phyloP scores from a whole-genome alignment of 1,140 invertebrate species.

The Cheumatopsyche charites region DNA sequence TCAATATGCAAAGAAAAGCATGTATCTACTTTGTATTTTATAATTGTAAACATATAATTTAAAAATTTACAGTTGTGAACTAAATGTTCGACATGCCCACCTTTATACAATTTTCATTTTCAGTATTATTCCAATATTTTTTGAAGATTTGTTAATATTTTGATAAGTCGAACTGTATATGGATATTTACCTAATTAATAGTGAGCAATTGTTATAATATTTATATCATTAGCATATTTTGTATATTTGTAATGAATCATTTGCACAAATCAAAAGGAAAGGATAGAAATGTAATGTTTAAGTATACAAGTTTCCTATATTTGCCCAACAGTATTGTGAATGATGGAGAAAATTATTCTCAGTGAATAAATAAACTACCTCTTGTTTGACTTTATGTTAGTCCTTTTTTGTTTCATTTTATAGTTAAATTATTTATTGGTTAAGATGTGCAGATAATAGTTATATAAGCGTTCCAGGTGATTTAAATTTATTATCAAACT shows the following conservation, averaged over 20 bases:
- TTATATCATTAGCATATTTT: neutral
- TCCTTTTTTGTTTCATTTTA: slow-evolving; percentile 21
- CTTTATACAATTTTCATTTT: too few relatives aligned
- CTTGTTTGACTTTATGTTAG: slow-evolving; percentile 39
- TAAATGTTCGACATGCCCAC: too few relatives aligned
- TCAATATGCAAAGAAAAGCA: too few relatives aligned
- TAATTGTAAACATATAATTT: neutral
- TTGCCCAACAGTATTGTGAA: slow-evolving; percentile 45
- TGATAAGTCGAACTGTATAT: too few relatives aligned
- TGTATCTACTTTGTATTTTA: too few relatives aligned
- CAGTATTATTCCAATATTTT: too few relatives aligned
- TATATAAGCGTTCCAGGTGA: neutral
- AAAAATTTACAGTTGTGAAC: too few relatives aligned
- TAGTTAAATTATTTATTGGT: slow-evolving; percentile 32
- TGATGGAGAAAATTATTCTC: slow-evolving; percentile 44
- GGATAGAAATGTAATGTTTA: neutral
- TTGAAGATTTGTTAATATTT: too few relatives aligned
- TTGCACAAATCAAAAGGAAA: neutral
- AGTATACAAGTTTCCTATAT: slow-evolving; percentile 31
- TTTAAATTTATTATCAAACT: slow-evolving; percentile 13
- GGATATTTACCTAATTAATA: too few relatives aligned
- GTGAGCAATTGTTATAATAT: too few relatives aligned
- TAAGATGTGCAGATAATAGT: neutral
- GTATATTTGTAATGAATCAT: neutral
- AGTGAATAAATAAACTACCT: slow-evolving; percentile 48